A percentile compares a stretch with the other conserved stretches of the same genome.
Evolutionary conservation across 2,888 invertebrate species (phyloP).

Genomic region (Tetramorium bicarinatum): DNA sequence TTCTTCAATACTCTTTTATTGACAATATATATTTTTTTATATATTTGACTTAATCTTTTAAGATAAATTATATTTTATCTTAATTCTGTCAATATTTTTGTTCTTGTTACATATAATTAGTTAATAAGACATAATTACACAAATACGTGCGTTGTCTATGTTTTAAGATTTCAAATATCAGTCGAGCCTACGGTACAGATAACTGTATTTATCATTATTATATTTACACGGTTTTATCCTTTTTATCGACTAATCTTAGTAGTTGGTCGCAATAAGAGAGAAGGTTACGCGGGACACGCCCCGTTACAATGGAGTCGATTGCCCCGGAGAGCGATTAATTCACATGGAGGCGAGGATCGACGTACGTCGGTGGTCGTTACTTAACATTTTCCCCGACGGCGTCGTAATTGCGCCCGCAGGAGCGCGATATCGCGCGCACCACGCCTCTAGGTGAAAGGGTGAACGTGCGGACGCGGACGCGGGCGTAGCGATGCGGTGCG

Average conservation of each 20-base stretch:
- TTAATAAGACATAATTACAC: neutral
- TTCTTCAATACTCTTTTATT: neutral
- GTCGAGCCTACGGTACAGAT: neutral
- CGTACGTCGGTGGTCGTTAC: slow-evolving; percentile 58
- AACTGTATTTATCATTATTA: neutral
- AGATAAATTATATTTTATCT: slow-evolving; percentile 4
- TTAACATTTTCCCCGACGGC: slow-evolving; percentile 65
- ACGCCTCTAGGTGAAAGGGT: slow-evolving; percentile 79
- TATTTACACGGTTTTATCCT: neutral
- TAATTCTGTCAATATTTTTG: neutral
- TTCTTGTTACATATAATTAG: too few species aligned
- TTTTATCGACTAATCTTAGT: neutral
- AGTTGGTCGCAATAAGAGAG: slow-evolving; percentile 7
- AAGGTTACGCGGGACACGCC: slow-evolving; percentile 35
- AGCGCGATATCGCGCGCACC: slow-evolving; percentile 74
- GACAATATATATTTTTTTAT: neutral
- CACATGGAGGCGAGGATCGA: slow-evolving; percentile 40
- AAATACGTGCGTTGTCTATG: too few species aligned
- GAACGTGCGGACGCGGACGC: too few species aligned
- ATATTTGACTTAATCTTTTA: neutral
- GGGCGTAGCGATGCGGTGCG: slow-evolving; percentile 15
- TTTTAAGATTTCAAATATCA: neutral
- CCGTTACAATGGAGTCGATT: slow-evolving; percentile 44
- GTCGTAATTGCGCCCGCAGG: slow-evolving; percentile 78
- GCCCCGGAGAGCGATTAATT: slow-evolving; percentile 46